Evolutionary conservation across 2,113 vertebrate species (phyloP).

Genomic region (Lepidiolamprologus cunningtoni): DNA sequence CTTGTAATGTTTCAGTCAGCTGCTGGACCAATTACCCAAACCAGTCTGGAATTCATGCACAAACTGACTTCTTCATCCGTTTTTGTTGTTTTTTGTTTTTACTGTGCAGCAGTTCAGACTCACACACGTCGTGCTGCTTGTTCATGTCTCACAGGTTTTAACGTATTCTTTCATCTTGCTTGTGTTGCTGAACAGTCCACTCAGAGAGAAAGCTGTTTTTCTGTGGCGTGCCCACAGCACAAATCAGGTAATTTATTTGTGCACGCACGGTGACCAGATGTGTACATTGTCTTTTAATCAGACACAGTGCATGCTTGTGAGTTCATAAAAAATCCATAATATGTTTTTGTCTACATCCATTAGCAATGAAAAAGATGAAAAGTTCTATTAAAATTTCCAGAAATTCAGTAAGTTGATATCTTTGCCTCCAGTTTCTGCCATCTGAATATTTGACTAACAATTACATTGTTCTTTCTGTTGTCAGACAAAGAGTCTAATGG

Average conservation of each 20-base stretch:
- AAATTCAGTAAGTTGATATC: not conserved
- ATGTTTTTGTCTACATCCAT: not conserved
- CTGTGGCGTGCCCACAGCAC: not conserved
- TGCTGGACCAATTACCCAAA: not conserved
- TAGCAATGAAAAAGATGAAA: not conserved
- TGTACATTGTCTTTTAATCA: not conserved
- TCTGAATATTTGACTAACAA: not conserved
- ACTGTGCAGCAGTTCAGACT: not conserved
- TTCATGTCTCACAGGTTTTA: not conserved
- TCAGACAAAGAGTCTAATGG: not conserved
- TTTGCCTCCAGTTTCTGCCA: not conserved
- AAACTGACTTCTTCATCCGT: not conserved
- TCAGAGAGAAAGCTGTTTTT: not conserved
- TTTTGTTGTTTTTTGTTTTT: not conserved
- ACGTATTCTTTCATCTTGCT: not conserved
- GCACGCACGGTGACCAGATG: not conserved
- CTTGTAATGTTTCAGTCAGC: not conserved
- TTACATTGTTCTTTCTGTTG: not conserved
- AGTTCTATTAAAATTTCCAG: not conserved
- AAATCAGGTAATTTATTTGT: not conserved
- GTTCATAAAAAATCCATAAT: not conserved
- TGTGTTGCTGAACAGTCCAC: not conserved
- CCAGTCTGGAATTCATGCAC: not conserved
- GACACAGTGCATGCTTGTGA: not conserved
- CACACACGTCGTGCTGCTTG: not conserved